Evolutionary conservation across 64 coral and sea anemone genomes (phyloP), one percentile per base, ranked within the genome.

Genomic region (Stylophora pistillata): DNA sequence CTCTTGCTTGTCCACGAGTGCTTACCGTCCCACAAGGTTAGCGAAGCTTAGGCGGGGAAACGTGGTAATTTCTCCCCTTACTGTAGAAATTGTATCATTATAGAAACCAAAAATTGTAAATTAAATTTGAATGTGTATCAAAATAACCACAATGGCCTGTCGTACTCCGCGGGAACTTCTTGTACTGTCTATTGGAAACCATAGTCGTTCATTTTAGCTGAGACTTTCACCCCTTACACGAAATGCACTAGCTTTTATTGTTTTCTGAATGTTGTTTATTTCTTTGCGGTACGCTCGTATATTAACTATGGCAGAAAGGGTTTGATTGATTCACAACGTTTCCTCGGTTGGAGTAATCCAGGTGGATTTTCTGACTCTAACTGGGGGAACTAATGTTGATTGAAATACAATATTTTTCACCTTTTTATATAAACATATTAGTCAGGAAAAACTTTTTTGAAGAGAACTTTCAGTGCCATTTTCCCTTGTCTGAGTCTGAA

Each of bases 111-210:
- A 78, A 78, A 68, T 47, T 47, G 7, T 28, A 53, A 55, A 78
- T 78, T 56, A 78, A 53, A 53, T 78, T 25, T 53, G 53, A 78
- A 56, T 78, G 53, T 78, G 55, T 78, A n/a, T 55, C 3, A 57
- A 78, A 56, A 78, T 56, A 78, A 56, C 73, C 73, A 68, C 33
- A 76, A 18, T 21, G 73, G 26, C 12, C 23, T 25, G 5, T 28
- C 12, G 11, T 28, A 25, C 64, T 9, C 23, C 64, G 7, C 25
- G 64, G 12, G 64, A 68, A 68, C 0, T 27, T 68, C n/a, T 68
- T 68, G n/a, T n/a, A n/a, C 64, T 68, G 37, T 68, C 4, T 68
- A 21, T 68, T 68, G 26, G 23, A 11, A 26, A 25, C 26, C 21
- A 11, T 26, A 21, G 23, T 68, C 7, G 64, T 9, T n/a, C 64